Conservation (phyloP, 2,113 vertebrate species). For the Pachyramphus minor region DNA sequence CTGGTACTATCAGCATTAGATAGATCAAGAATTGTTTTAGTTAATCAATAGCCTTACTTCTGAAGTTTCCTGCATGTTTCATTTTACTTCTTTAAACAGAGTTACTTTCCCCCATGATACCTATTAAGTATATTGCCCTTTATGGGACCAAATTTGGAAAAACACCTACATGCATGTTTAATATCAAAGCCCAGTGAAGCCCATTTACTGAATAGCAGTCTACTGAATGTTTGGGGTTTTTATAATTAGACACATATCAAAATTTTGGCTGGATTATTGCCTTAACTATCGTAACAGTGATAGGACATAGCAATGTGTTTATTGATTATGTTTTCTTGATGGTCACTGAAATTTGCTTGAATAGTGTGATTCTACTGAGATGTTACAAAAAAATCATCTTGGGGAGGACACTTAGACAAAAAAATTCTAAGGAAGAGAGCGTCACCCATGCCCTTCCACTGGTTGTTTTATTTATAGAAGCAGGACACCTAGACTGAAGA, state of each 20-base stretch:
- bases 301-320: background rate
- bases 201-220: background rate
- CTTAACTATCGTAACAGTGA: background rate
- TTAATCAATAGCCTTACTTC: background rate
- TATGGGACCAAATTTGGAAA: background rate
- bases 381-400: background rate
- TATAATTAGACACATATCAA: background rate
- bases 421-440: background rate
- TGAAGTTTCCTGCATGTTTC: background rate
- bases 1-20: background rate
- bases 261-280: background rate
- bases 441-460: background rate
- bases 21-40: background rate
- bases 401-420: background rate
- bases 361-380: background rate
- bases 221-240: background rate
- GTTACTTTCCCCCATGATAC: background rate
- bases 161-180: background rate
- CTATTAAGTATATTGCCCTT: background rate
- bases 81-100: background rate
- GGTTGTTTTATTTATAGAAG: background rate
- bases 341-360: background rate
- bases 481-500: background rate
- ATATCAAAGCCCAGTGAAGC: background rate
- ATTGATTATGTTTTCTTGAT: background rate